Conservation (phyloP, 2,888 invertebrate genomes). For the Oeneis ivallda region DNA sequence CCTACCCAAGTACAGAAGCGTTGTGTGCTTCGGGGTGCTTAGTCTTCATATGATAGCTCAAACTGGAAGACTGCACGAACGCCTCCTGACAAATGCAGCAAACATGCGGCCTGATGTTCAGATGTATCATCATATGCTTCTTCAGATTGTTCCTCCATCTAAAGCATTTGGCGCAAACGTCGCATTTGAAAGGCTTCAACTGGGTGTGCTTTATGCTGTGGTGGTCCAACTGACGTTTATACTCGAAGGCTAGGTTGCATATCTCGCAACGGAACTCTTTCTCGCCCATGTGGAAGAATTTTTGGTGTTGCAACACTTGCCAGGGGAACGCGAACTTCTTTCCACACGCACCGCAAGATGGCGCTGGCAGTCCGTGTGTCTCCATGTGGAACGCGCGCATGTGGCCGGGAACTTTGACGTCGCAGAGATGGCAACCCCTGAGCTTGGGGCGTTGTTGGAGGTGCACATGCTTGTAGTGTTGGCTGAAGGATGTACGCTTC, state of each 20-base stretch:
- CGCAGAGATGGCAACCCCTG: slow-evolving; percentile 55
- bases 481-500: slow-evolving; percentile 54
- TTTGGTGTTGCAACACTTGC: slow-evolving; percentile 52
- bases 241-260: slow-evolving; percentile 50
- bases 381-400: slow-evolving; percentile 51
- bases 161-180: slow-evolving; percentile 8
- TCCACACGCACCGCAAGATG: slow-evolving; percentile 54
- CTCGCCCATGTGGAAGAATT: slow-evolving; percentile 54
- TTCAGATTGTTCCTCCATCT: slow-evolving; percentile 19
- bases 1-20: neutral
- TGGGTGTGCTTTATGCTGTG: slow-evolving; percentile 47
- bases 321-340: slow-evolving; percentile 53
- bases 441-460: slow-evolving; percentile 49
- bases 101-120: slow-evolving; percentile 17
- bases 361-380: slow-evolving; percentile 50
- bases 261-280: slow-evolving; percentile 44
- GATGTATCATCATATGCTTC: slow-evolving; percentile 19
- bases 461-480: slow-evolving; percentile 59
- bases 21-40: slow-evolving; percentile 7
- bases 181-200: slow-evolving; percentile 44
- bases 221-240: slow-evolving; percentile 45
- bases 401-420: slow-evolving; percentile 48
- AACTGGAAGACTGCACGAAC: slow-evolving; percentile 17
- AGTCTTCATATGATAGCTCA: slow-evolving; percentile 18
- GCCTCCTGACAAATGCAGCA: slow-evolving; percentile 11